Conservation (phyloP, 1,140 invertebrate species). For the Copidosoma floridanum region DNA sequence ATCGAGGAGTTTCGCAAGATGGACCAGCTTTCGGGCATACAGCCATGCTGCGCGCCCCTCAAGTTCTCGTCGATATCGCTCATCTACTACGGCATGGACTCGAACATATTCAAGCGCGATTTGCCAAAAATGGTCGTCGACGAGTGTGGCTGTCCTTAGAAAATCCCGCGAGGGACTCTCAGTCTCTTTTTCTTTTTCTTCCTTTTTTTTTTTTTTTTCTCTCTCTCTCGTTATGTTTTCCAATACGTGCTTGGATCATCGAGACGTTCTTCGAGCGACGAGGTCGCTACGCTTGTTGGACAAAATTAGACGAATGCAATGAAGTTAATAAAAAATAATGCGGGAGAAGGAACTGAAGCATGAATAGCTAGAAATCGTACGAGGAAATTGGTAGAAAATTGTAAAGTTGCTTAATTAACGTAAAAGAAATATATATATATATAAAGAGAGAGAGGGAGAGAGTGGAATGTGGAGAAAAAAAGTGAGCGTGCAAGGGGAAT, state of each 20-base stretch:
- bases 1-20: slow-evolving; percentile 84
- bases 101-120: slow-evolving; percentile 89
- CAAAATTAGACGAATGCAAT: too few species aligned
- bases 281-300: too few species aligned
- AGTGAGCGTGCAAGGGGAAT: background rate
- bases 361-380: slow-evolving; percentile 10
- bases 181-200: too few species aligned
- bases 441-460: background rate
- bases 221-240: too few species aligned
- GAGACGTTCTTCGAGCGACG: too few species aligned
- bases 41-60: slow-evolving; percentile 90
- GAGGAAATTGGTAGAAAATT: slow-evolving; percentile 4
- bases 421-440: too few species aligned
- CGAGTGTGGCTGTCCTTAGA: slow-evolving; percentile 89
- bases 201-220: too few species aligned
- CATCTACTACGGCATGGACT: slow-evolving; percentile 88
- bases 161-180: background rate
- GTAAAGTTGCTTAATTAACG: slow-evolving; percentile 15
- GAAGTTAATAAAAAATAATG: too few species aligned
- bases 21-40: slow-evolving; percentile 71
- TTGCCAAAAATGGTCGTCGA: slow-evolving; percentile 95
- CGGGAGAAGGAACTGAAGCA: too few species aligned
- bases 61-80: slow-evolving; percentile 90
- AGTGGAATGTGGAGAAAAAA: background rate
- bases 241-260: too few species aligned